Evolutionary conservation across 2,113 vertebrate species (phyloP), one percentile per base, ranked within the genome.

Genomic region (Strigops habroptila): DNA sequence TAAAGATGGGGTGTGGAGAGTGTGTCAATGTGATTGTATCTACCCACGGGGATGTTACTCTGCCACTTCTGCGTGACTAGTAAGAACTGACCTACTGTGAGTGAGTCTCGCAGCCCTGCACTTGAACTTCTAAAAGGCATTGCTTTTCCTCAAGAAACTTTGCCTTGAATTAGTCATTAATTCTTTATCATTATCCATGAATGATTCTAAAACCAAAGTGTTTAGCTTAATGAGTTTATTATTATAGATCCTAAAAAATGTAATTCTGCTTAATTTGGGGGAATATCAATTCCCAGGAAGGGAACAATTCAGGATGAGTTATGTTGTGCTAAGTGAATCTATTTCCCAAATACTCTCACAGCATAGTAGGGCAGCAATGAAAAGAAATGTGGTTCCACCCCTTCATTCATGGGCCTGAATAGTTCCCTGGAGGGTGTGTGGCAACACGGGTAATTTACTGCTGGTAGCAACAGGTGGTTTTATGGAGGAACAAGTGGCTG

Each of bases 181-280:
- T 69, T 91, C 24, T 79, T 91, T 90, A 48, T 76, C 13, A 37
- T 82, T 93, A 76, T 7, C 18, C 22, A 90, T 80, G 67, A 90
- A 86, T 59, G 19, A 51, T 80, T 86, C 41, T 70, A 80, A 95
- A 90, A 4, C 9, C 9, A 21, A 87, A 82, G 12, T 33, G 9
- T 67, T 94, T 67, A 49, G 4, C 25, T 91, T 68, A 90, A 68
- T 13, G 17, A 83, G 10, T 94, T 94, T 91, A 92, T 95, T 96
- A 85, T 23, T 78, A 6, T 75, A 48, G 43, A 73, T 82, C 55
- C 33, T 44, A 76, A 76, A 93, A 93, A 33, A 30, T 18, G 22
- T 89, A 68, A 76, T 87, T 91, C 52, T 87, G 31, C 30, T 69
- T 89, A 22, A 39, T 82, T 75, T 91, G 6, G 33, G 19, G 24